phyloP scores from a whole-genome alignment of 2,888 invertebrate species.

The Urechis unicinctus region DNA sequence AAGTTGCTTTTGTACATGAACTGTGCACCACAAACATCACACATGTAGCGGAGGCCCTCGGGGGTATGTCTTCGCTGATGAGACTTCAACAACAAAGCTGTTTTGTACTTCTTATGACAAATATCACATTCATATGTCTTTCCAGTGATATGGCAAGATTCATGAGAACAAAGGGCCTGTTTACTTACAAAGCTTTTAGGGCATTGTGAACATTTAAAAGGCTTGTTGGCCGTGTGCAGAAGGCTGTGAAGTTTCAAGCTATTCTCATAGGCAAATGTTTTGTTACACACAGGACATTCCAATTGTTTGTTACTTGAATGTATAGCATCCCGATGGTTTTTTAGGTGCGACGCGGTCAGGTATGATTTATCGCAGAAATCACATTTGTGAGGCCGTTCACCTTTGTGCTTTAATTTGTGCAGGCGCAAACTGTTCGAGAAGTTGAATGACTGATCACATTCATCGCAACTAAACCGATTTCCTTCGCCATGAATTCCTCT shows the following conservation, averaged over 20 bases:
- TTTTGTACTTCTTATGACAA: conserved; percentile 36
- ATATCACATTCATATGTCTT: conserved; percentile 29
- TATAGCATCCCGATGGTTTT: conserved; percentile 35
- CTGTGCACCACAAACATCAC: conserved; percentile 19
- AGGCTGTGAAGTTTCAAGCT: conserved; percentile 35
- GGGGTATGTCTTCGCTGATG: conserved; percentile 31
- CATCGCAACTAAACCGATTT: conserved; percentile 34
- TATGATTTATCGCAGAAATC: conserved; percentile 36
- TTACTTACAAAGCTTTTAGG: conserved; percentile 33
- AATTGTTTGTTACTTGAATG: conserved; percentile 28
- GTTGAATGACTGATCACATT: conserved; percentile 34
- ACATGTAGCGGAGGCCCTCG: conserved; percentile 22
- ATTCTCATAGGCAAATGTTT: conserved; percentile 37
- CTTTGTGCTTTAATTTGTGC: conserved; percentile 34
- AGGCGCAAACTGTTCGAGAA: conserved; percentile 39
- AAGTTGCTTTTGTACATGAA: conserved; percentile 38
- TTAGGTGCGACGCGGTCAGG: conserved; percentile 37
- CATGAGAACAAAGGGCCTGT: conserved; percentile 15
- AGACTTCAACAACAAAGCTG: conserved; percentile 29
- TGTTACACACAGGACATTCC: conserved; percentile 32
- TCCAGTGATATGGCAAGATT: conserved; percentile 12
- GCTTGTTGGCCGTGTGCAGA: conserved; percentile 32
- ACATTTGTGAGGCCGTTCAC: conserved; percentile 35
- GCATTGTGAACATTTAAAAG: conserved; percentile 31
- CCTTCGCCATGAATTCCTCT: conserved; percentile 29